phyloP scores from a whole-genome alignment of 2,113 vertebrate genomes.

The Ovis canadensis region DNA sequence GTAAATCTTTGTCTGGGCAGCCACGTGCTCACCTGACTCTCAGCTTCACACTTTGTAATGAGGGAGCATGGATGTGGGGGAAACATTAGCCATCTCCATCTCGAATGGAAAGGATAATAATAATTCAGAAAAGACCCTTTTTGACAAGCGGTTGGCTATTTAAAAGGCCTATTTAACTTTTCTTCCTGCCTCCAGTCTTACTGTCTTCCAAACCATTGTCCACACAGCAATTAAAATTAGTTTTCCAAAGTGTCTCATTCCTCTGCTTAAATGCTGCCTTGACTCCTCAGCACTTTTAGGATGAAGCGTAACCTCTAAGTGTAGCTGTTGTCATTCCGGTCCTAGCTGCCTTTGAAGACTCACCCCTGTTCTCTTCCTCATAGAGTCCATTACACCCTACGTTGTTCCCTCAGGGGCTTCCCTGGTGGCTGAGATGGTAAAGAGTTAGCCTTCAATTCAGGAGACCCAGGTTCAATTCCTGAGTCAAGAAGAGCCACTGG shows the following conservation, averaged over 20 bases:
- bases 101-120: not conserved
- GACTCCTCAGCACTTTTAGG: not conserved
- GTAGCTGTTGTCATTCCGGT: not conserved
- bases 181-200: not conserved
- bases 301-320: not conserved
- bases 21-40: not conserved
- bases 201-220: not conserved
- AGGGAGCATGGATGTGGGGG: not conserved
- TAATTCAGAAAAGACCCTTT: not conserved
- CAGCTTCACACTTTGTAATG: not conserved
- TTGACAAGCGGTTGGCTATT: not conserved
- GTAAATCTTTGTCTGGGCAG: not conserved
- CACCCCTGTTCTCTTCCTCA: not conserved
- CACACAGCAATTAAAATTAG: not conserved
- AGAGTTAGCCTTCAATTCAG: not conserved
- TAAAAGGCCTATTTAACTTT: not conserved
- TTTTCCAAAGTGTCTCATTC: not conserved
- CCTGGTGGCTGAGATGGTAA: not conserved
- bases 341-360: not conserved
- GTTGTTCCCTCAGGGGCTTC: not conserved
- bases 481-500: not conserved
- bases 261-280: not conserved
- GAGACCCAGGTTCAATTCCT: not conserved
- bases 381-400: not conserved
- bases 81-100: not conserved